phyloP scores from a whole-genome alignment of 2,113 vertebrate genomes.

The Gasterosteus nipponicus region DNA sequence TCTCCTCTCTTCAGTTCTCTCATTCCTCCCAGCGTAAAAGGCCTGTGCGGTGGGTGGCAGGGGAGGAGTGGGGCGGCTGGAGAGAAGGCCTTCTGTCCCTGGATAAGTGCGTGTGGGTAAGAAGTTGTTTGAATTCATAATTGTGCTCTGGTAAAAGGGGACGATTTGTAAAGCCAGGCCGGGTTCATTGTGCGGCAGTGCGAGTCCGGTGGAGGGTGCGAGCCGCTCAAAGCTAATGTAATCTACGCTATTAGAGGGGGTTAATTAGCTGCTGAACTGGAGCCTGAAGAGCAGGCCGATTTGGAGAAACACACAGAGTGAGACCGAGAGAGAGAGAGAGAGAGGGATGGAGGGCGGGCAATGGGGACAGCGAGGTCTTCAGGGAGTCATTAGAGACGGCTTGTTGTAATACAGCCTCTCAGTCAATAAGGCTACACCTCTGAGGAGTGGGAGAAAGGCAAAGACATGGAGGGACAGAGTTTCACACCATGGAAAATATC shows the following conservation, averaged over 20 bases:
- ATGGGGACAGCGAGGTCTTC: constrained; percentile 75
- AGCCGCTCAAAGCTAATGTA: constrained; percentile 86
- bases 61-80: constrained; percentile 58
- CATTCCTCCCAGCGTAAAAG: constrained; percentile 76
- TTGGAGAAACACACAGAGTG: constrained; percentile 35
- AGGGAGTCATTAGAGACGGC: constrained; percentile 80
- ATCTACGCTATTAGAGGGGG: constrained; percentile 87
- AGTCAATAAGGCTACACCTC: constrained; percentile 77
- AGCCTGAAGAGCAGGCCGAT: constrained; percentile 74
- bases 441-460: constrained; percentile 65
- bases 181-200: constrained; percentile 83
- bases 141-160: constrained; percentile 83
- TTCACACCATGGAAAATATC: constrained; percentile 56
- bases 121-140: constrained; percentile 88
- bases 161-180: constrained; percentile 87
- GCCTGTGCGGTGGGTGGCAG: constrained; percentile 70
- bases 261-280: constrained; percentile 86
- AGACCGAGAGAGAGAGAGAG: constrained; percentile 28
- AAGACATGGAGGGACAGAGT: constrained; percentile 52
- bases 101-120: constrained; percentile 85
- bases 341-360: constrained; percentile 63
- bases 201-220: constrained; percentile 81
- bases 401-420: constrained; percentile 80
- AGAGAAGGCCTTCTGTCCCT: constrained; percentile 72
- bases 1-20: constrained; percentile 79